phyloP scores from a whole-genome alignment of 2,113 vertebrate species.

The Mormoops blainvillei region DNA sequence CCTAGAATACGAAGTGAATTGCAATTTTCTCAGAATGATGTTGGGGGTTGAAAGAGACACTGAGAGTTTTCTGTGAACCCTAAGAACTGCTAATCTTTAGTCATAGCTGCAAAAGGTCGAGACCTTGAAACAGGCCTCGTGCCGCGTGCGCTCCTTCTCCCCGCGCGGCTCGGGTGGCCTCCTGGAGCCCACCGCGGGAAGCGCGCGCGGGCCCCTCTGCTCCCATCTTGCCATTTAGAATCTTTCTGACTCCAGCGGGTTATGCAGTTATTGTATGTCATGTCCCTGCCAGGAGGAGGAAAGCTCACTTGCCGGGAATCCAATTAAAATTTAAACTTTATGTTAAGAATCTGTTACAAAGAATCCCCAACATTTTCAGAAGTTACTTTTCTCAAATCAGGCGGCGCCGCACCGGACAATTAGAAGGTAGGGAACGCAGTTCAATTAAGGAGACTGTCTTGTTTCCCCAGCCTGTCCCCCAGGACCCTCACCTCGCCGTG shows the following conservation, averaged over 20 bases:
- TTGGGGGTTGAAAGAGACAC: neutral
- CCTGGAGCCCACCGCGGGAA: accelerated
- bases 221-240: conserved; percentile 8
- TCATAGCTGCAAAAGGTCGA: accelerated
- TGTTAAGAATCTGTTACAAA: conserved; percentile 59
- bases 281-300: conserved; percentile 7
- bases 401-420: conserved; percentile 34
- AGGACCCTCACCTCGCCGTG: neutral
- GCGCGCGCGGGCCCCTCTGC: neutral
- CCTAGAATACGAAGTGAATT: neutral
- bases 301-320: conserved; percentile 51
- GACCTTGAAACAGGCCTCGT: neutral
- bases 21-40: neutral
- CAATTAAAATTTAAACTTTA: conserved; percentile 65
- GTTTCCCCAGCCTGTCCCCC: neutral
- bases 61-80: neutral
- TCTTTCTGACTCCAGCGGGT: neutral
- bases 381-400: conserved; percentile 47
- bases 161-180: too few species aligned
- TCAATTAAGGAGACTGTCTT: conserved; percentile 38
- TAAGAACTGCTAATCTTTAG: neutral
- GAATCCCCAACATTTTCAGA: conserved; percentile 32
- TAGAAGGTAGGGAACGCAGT: conserved; percentile 51
- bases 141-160: too few species aligned
- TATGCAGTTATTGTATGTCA: neutral